Conservation (phyloP, 2,888 invertebrate genomes). For the Cepaea hortensis region DNA sequence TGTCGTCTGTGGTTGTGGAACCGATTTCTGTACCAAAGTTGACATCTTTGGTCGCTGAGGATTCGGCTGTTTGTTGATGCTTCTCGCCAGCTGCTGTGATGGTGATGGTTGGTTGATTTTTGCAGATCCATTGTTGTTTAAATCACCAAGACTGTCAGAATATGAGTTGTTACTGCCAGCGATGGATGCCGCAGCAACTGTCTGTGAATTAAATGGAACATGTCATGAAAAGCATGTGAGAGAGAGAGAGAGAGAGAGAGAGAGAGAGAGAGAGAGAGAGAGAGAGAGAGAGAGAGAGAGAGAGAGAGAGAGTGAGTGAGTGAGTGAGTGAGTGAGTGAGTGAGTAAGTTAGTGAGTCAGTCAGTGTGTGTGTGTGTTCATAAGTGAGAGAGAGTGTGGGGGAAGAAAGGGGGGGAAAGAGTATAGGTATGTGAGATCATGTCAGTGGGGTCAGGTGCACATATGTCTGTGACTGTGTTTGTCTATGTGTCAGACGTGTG, state of each 20-base stretch:
- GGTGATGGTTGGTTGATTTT: not conserved
- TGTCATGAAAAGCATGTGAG: not conserved
- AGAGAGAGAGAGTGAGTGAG: too few relatives aligned
- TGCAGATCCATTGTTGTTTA: not conserved
- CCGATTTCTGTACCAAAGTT: constrained; percentile 33
- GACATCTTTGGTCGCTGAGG: constrained; percentile 33
- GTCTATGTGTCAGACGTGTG: too few relatives aligned
- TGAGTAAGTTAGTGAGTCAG: too few relatives aligned
- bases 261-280: not conserved
- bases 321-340: too few relatives aligned
- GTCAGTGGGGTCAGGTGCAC: too few relatives aligned
- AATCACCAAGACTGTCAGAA: constrained; percentile 2
- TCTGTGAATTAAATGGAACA: not conserved
- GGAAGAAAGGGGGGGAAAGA: too few relatives aligned
- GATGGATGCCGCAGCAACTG: not conserved
- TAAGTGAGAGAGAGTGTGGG: too few relatives aligned
- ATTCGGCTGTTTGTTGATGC: constrained; percentile 29
- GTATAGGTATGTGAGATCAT: too few relatives aligned
- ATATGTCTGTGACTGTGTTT: too few relatives aligned
- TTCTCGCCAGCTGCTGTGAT: not conserved
- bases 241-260: not conserved
- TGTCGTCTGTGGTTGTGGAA: not conserved
- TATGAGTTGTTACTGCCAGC: not conserved
- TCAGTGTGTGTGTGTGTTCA: too few relatives aligned
- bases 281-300: too few relatives aligned